Conservation (phyloP, 1,140 invertebrate species). For the Drosophila virilis region DNA sequence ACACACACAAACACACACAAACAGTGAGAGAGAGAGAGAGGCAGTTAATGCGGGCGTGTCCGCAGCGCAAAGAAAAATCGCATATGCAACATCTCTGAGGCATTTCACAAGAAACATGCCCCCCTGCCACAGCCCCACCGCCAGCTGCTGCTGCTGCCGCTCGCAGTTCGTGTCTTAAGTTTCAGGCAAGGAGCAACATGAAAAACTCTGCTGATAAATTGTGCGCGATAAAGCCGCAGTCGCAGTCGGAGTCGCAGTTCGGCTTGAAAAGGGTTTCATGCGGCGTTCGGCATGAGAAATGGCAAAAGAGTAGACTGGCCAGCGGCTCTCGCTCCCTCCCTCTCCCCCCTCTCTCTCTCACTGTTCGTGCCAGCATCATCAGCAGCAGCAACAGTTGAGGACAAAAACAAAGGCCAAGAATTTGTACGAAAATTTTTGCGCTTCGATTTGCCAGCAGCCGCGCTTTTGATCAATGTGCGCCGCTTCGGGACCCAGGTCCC, state of each 20-base stretch:
- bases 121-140: conserved; percentile 8
- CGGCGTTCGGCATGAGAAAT: conserved; percentile 64
- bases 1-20: conserved; percentile 6
- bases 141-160: conserved; percentile 4
- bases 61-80: conserved; percentile 66
- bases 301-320: conserved; percentile 53
- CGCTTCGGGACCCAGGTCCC: conserved; percentile 41
- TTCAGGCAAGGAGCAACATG: conserved; percentile 67
- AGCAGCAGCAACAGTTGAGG: neutral
- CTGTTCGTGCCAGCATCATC: conserved; percentile 47
- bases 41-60: conserved; percentile 67
- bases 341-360: neutral
- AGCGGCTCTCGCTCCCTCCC: conserved; percentile 38
- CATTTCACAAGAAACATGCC: conserved; percentile 65
- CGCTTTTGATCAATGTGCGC: conserved; percentile 28
- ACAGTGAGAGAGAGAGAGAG: neutral
- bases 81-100: conserved; percentile 54
- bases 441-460: conserved; percentile 66
- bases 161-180: conserved; percentile 63
- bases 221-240: conserved; percentile 70
- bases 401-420: conserved; percentile 75
- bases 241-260: too few species aligned
- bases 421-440: conserved; percentile 81
- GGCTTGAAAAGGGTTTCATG: conserved; percentile 74
- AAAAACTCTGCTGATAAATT: conserved; percentile 82